Evolutionary conservation across 2,113 vertebrate species (phyloP).

Genomic region (Callospermophilus lateralis): DNA sequence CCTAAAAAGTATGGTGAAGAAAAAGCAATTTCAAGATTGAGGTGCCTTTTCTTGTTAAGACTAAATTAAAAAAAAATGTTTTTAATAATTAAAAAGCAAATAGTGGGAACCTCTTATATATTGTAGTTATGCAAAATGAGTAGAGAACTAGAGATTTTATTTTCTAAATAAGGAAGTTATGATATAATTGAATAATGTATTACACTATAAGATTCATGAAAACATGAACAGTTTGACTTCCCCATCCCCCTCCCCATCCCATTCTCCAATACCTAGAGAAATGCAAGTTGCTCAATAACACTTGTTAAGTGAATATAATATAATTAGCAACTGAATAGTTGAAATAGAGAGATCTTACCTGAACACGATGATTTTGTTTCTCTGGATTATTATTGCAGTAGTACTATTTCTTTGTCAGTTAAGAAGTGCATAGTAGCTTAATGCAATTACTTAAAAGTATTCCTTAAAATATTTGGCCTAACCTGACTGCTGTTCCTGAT

Average conservation of each 20-base stretch:
- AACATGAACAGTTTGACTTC: background rate
- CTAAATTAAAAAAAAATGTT: background rate
- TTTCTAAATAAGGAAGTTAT: background rate
- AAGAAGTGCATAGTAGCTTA: background rate
- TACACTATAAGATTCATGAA: background rate
- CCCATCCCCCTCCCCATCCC: background rate
- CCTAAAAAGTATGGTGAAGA: background rate
- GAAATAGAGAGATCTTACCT: background rate
- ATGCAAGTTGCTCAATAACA: background rate
- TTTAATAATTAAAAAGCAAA: background rate
- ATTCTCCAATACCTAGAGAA: background rate
- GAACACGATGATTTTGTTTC: background rate
- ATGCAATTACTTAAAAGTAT: background rate
- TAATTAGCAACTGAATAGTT: background rate
- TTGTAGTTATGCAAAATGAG: background rate
- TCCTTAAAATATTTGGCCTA: background rate
- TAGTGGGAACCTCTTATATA: background rate
- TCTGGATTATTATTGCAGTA: background rate
- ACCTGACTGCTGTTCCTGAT: background rate
- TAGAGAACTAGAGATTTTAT: background rate
- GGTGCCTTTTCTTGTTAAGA: background rate
- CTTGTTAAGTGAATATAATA: background rate
- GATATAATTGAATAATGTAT: background rate
- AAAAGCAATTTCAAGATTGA: background rate
- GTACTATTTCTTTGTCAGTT: background rate